These are phyloP conservation scores for Chionodraco myersi DNA, from an alignment of 2,113 vertebrate genomes.

Conservation along the genomic window DNA sequence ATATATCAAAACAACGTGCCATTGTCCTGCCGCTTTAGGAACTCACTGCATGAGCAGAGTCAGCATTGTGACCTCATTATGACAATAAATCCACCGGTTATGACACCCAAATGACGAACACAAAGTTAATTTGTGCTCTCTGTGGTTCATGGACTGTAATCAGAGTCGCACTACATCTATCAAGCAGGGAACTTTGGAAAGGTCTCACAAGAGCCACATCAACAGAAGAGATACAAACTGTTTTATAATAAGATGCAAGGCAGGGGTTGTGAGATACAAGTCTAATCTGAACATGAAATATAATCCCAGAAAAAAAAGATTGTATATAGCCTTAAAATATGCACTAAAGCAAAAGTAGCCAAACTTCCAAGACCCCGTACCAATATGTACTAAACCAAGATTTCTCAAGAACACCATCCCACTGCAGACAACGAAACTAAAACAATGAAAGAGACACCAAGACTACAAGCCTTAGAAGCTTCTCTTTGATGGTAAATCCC, in stretches of 20 bases:
- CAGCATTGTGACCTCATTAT: constrained; percentile 61
- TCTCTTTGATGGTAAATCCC: no score
- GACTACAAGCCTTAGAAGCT: no score
- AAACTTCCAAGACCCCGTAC: no score
- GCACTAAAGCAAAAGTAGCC: no score
- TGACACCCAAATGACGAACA: constrained; percentile 44
- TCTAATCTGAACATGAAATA: constrained; percentile 17
- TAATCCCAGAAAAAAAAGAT: neutral
- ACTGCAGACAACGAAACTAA: no score
- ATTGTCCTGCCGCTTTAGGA: constrained; percentile 28
- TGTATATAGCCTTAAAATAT: no score
- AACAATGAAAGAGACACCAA: neutral
- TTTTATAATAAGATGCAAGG: constrained; percentile 34
- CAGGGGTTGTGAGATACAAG: constrained; percentile 4
- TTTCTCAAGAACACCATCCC: no score
- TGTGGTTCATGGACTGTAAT: constrained; percentile 46
- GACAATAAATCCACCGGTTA: constrained; percentile 58
- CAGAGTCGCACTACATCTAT: constrained; percentile 41
- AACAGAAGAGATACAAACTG: constrained; percentile 8
- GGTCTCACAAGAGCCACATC: constrained; percentile 18
- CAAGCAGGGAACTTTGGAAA: constrained; percentile 48
- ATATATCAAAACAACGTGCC: constrained; percentile 39
- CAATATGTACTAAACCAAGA: no score
- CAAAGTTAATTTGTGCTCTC: constrained; percentile 45
- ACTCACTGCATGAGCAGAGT: constrained; percentile 16